These are phyloP conservation scores for Pocillopora meandrina DNA, from an alignment of 92 coral and sea anemone species.

Conservation along the genomic window DNA sequence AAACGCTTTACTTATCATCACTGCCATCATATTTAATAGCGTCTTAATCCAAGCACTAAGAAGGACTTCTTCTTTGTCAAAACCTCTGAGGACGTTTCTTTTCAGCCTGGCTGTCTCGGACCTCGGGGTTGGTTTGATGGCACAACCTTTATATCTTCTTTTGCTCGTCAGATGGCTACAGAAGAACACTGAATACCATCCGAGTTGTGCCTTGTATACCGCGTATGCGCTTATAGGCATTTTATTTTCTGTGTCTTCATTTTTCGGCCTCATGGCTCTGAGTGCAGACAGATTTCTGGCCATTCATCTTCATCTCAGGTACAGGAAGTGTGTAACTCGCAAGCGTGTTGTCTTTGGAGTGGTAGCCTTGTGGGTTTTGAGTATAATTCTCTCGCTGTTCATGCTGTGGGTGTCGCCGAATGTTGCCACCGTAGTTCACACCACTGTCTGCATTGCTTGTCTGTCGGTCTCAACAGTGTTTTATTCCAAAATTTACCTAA, in stretches of 20 bases:
- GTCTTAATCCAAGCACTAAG: slow-evolving; percentile 5
- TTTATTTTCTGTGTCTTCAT: background rate
- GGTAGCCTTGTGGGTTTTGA: slow-evolving; percentile 4
- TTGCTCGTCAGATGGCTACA: background rate
- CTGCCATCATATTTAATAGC: background rate
- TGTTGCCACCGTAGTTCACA: background rate
- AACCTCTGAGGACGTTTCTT: background rate
- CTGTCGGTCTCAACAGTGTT: background rate
- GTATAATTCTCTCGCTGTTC: background rate
- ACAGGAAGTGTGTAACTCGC: slow-evolving; percentile 22
- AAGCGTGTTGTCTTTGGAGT: slow-evolving; percentile 9
- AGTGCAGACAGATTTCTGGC: slow-evolving; percentile 17
- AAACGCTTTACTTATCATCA: background rate
- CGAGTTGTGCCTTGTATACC: background rate
- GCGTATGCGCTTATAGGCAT: background rate
- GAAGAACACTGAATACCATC: background rate
- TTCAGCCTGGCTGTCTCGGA: slow-evolving; percentile 5
- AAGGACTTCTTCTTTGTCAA: slow-evolving; percentile 6
- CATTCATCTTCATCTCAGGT: slow-evolving; percentile 19
- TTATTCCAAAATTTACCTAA: slow-evolving; percentile 3
- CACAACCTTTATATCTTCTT: background rate
- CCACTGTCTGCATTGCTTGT: background rate
- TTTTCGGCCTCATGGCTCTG: background rate
- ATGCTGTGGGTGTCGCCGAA: background rate
- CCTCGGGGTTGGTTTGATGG: slow-evolving; percentile 9